phyloP scores from a whole-genome alignment of 1,140 invertebrate species.

The Ladona fulva region DNA sequence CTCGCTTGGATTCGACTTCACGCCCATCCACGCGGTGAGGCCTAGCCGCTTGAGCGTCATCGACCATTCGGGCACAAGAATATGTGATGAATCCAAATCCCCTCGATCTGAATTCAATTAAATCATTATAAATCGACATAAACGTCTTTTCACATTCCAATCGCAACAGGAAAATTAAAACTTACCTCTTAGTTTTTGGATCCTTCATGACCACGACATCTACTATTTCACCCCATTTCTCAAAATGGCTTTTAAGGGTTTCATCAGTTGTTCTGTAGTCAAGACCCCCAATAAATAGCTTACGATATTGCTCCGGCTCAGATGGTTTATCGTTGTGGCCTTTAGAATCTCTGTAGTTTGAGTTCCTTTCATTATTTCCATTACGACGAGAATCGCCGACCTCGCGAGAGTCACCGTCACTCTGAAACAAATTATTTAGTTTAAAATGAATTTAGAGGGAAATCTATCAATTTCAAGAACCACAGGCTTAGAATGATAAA shows the following conservation, averaged over 20 bases:
- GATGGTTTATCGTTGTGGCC: conserved; percentile 23
- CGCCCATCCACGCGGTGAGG: conserved; percentile 72
- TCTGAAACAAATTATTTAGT: not conserved
- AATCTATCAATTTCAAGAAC: not conserved
- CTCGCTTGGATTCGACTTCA: conserved; percentile 93
- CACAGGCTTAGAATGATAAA: not conserved
- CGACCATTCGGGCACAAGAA: conserved; percentile 83
- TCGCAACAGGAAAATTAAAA: not conserved
- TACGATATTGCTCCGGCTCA: conserved; percentile 89
- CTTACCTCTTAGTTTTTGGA: conserved; percentile 68
- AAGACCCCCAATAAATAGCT: conserved; percentile 94
- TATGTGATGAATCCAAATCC: conserved; percentile 98
- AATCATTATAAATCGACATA: not conserved
- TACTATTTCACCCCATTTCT: conserved; percentile 93
- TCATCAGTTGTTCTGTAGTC: conserved; percentile 93
- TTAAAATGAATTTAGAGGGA: not conserved
- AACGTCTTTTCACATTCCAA: not conserved
- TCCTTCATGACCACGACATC: conserved; percentile 99
- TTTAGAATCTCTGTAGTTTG: not conserved
- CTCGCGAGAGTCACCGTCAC: conserved; percentile 1
- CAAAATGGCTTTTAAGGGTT: conserved; percentile 86
- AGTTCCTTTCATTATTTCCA: not conserved
- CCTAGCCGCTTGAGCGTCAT: conserved; percentile 84
- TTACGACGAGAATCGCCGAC: not conserved
- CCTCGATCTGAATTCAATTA: conserved; percentile 48